Evolutionary conservation across 2,113 vertebrate species (phyloP), one percentile per base, ranked within the genome.

Genomic region (Nymphicus hollandicus): DNA sequence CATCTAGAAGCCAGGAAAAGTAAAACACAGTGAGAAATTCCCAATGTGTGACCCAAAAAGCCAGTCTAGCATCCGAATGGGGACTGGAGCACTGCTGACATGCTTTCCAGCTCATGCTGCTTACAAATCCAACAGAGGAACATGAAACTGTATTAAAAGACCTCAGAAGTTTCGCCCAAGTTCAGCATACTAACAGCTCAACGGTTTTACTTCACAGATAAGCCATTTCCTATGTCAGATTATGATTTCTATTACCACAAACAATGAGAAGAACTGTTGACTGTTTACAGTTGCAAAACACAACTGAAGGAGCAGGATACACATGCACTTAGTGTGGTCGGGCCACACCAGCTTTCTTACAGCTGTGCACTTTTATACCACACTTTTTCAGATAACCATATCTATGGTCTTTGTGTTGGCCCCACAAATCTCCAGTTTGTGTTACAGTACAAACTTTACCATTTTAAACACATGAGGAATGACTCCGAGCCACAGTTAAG

Each of bases 401-500:
- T n/a, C 10, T 53, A 2, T 0, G 0, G 14, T 15, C 37, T n/a
- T 44, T 37, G 7, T 24, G 23, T 16, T n/a, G n/a, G 60, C 44
- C 76, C 25, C 63, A 81, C 17, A 58, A 78, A 41, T 35, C 60
- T 35, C 64, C 61, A 17, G 22, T 10, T 56, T n/a, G 50, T 23
- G 50, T 63, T 35, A 35, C 18, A 23, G 29, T 4, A 47, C 29
- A 64, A 64, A 84, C 65, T 28, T 29, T 19, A 61, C 13, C 27
- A 43, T 81, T 74, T 80, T 46, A 47, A 47, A 39, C 8, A 1
- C 50, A 52, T 22, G 55, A 84, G 52, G 47, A 79, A 53, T 39
- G 18, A 79, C 43, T 24, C 4, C 6, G n/a, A 83, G 50, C n/a
- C 61, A 70, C 41, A 49, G 39, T 4, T 81, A 71, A 10, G 7